Base-by-base conservation (phyloP, 2,797 vertebrate genomes). In the Forpus xanthops region DNA sequence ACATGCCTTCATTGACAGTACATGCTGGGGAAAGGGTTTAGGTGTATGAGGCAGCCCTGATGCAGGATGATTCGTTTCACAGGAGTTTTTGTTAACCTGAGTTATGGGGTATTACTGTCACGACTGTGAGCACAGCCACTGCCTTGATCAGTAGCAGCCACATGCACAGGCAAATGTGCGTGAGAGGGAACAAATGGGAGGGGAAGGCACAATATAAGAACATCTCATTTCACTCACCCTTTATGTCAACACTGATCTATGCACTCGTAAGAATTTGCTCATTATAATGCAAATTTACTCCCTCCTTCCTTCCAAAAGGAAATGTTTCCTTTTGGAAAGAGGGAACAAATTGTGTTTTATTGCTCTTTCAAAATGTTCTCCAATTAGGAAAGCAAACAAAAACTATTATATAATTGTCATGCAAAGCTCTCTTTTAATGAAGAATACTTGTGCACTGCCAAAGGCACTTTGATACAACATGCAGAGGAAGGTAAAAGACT, bases 271-370 rank as follows among this genome's bases (percentile, higher is more conserved):
- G 75, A 72, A 62, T 95, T 90, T 76, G 39, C 74, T 96, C 64
- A 89, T 95, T 89, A 88, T 90, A 93, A 97, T 95, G 70, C 85
- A 96, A 96, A 96, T 96, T 90, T 87, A 64, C 56, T 96, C 89
- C 82, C 64, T 89, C 61, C 84, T 68, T 96, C 66, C 82, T 81
- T 94, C 90, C 15, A 60, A 95, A 95, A 95, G 79, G 84, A 94
- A 83, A 65, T 60, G 70, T 89, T 96, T 90, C 60, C 9, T 88
- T 91, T 92, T 70, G 64, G 83, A 91, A 95, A 87, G 91, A 85
- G 80, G 88, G 90, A 96, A 97, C 91, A 93, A 95, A 92, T 62
- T 79, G 88, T 87, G 87, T 83, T 95, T 96, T 93, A 96, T 94
- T 91, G 96, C 81, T 85, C 89, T 76, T 93, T 94, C 80, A 96